phyloP scores from a whole-genome alignment of 2,888 invertebrate genomes.

The Panzeria rudis region DNA sequence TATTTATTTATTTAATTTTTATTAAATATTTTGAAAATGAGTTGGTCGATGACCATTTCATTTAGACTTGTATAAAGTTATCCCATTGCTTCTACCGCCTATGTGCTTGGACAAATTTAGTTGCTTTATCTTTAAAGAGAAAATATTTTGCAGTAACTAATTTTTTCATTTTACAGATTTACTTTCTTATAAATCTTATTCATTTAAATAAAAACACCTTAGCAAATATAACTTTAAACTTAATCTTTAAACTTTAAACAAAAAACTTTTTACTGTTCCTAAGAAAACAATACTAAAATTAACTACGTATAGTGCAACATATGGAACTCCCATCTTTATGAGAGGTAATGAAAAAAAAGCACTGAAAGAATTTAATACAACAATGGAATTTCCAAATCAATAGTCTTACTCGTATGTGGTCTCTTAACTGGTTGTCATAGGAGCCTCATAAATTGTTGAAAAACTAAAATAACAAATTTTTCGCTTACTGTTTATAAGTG shows the following conservation, averaged over 20 bases:
- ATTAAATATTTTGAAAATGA: too few relatives aligned
- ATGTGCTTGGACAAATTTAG: too few relatives aligned
- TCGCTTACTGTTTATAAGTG: background rate
- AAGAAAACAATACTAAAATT: background rate
- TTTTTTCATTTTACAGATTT: too few relatives aligned
- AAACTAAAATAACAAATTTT: background rate
- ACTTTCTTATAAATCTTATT: background rate
- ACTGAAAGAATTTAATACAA: background rate
- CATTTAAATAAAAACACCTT: background rate
- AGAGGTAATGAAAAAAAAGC: background rate
- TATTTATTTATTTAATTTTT: too few relatives aligned
- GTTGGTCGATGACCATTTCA: too few relatives aligned
- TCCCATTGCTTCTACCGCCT: too few relatives aligned
- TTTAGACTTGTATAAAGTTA: too few relatives aligned
- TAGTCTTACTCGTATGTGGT: background rate
- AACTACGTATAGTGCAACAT: background rate
- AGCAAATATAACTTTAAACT: background rate
- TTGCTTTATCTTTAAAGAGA: too few relatives aligned
- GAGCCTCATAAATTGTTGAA: slow-evolving; percentile 10
- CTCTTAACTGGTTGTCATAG: background rate
- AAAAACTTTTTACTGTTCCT: background rate
- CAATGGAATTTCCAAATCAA: background rate
- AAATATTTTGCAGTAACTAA: too few relatives aligned
- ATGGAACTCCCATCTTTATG: background rate
- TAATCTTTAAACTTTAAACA: too few relatives aligned